These are phyloP conservation scores for Actenoides lindsayi DNA, from an alignment of 2,113 vertebrate genomes.

Conservation along the genomic window DNA sequence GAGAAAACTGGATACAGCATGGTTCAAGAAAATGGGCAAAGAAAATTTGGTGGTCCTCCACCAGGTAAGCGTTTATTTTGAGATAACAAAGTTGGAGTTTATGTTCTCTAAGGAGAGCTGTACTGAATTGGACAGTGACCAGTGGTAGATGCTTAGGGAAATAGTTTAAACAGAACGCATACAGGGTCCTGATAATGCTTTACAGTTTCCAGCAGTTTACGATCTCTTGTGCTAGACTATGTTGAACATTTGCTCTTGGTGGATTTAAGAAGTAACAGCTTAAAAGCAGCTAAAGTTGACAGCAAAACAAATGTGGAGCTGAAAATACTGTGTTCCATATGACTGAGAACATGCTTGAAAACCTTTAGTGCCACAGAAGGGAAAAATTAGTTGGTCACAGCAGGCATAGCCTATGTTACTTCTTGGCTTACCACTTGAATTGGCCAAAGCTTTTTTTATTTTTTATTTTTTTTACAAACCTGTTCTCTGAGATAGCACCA, in stretches of 20 bases:
- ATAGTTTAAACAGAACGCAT: accelerated
- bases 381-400: background rate
- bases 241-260: background rate
- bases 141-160: background rate
- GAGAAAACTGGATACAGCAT: conserved; percentile 91
- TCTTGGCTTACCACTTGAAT: background rate
- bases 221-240: background rate
- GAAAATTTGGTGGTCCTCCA: conserved; percentile 95
- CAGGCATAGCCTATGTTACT: background rate
- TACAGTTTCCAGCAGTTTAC: background rate
- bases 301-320: background rate
- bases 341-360: background rate
- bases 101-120: background rate
- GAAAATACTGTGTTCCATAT: background rate
- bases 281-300: background rate
- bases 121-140: background rate
- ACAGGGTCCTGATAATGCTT: background rate
- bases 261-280: background rate
- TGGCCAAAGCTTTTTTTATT: background rate
- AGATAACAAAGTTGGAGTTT: background rate
- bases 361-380: background rate
- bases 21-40: conserved; percentile 96
- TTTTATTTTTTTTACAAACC: background rate
- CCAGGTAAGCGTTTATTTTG: conserved; percentile 80
- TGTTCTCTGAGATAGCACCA: background rate